A percentile compares a stretch with the other conserved stretches of the same genome.
Conservation (phyloP, 2,113 vertebrate genomes). For the Ovis aries region DNA sequence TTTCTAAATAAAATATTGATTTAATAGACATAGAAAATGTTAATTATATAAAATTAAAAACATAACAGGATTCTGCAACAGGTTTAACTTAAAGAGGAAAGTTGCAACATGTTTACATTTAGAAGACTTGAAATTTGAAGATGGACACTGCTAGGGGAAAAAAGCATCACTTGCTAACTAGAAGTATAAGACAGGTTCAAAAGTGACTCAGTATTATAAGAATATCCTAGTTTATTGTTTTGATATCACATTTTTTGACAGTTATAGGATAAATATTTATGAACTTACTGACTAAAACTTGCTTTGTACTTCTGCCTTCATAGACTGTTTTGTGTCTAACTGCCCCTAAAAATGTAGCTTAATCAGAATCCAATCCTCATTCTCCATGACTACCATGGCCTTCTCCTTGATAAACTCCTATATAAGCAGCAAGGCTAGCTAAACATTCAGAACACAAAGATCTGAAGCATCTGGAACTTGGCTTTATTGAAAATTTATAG, state of each 20-base stretch:
- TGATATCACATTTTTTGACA: not conserved
- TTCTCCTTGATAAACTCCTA: slow-evolving; percentile 72
- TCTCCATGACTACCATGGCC: slow-evolving; percentile 69
- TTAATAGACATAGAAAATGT: not conserved
- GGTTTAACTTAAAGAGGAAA: not conserved
- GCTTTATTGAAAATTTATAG: not conserved
- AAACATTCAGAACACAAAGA: not conserved
- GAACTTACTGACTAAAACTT: not conserved
- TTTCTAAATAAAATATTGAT: not conserved
- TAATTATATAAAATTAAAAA: not conserved
- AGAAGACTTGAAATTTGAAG: not conserved
- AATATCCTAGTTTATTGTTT: not conserved
- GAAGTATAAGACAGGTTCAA: not conserved
- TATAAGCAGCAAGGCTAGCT: not conserved
- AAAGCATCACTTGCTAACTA: not conserved
- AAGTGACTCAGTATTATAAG: not conserved
- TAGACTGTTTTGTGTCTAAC: not conserved
- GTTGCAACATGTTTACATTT: not conserved
- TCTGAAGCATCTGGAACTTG: not conserved
- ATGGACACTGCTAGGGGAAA: not conserved
- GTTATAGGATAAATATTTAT: not conserved
- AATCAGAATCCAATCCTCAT: slow-evolving; percentile 74
- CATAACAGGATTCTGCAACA: not conserved
- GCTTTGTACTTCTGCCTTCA: not conserved
- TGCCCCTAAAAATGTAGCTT: slow-evolving; percentile 69